Conservation (phyloP, 2,888 invertebrate species). For the Meghimatium bilineatum region DNA sequence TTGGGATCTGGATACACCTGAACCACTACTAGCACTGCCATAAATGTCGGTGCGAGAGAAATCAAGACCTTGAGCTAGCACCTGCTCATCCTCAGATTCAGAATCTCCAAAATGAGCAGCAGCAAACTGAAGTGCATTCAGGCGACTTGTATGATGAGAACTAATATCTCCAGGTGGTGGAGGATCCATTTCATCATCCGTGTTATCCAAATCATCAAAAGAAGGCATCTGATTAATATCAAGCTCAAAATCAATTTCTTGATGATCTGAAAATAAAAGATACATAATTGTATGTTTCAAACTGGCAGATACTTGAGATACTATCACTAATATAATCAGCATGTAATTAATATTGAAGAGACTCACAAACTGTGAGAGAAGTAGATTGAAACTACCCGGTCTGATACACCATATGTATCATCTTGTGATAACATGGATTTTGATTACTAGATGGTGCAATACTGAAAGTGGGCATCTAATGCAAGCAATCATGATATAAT, state of each 20-base stretch:
- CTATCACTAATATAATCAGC: neutral
- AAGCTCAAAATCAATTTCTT: constrained; percentile 62
- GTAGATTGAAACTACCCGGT: no score
- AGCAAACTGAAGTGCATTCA: constrained; percentile 44
- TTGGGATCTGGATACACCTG: constrained; percentile 41
- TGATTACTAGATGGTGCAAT: no score
- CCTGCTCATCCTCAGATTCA: constrained; percentile 63
- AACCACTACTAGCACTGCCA: constrained; percentile 36
- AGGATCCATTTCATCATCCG: constrained; percentile 66
- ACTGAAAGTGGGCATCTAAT: no score
- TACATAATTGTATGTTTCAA: neutral
- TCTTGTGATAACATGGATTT: no score
- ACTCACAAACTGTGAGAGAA: no score
- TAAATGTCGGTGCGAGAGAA: constrained; percentile 39
- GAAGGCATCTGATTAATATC: constrained; percentile 69
- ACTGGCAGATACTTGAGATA: neutral
- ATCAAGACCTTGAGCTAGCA: constrained; percentile 52
- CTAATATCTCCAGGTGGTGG: neutral
- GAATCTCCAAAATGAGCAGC: constrained; percentile 65
- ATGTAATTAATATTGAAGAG: no score
- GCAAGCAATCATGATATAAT: no score
- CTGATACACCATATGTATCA: no score
- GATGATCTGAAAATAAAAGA: constrained; percentile 38
- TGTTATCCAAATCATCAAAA: constrained; percentile 67
- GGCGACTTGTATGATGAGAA: neutral